Conservation (phyloP, 2,113 vertebrate genomes). For the Thalassarche chlororhynchos region DNA sequence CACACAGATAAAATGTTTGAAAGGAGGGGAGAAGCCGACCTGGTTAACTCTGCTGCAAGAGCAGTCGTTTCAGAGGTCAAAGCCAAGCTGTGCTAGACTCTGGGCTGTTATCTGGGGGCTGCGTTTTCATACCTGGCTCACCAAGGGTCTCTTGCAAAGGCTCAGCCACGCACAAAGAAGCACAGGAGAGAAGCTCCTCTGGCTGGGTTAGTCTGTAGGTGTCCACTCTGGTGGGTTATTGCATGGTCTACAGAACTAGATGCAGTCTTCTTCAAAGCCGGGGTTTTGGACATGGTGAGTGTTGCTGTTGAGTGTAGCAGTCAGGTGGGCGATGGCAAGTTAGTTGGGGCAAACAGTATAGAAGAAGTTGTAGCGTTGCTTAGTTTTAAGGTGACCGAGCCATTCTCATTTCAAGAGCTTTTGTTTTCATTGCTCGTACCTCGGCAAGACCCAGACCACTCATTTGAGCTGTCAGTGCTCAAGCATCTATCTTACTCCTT, state of each 20-base stretch:
- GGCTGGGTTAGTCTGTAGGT: neutral
- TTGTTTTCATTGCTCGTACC: neutral
- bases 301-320: neutral
- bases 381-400: neutral
- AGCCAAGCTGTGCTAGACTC: neutral
- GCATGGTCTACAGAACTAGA: neutral
- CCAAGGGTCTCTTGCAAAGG: neutral
- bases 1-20: neutral
- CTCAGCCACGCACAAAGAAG: neutral
- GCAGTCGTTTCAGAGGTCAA: neutral
- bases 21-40: neutral
- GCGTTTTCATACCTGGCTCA: neutral
- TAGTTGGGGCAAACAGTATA: neutral
- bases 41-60: neutral
- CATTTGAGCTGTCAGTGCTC: neutral
- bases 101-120: neutral
- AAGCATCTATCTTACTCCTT: neutral
- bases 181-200: neutral
- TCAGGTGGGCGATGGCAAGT: neutral
- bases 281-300: neutral
- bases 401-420: neutral
- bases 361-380: rapidly evolving
- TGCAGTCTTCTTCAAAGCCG: neutral
- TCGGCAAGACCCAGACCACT: neutral
- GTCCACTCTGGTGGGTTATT: neutral